Evolutionary conservation across 1,140 invertebrate genomes (phyloP).

Genomic region (Drosophila setifemur): DNA sequence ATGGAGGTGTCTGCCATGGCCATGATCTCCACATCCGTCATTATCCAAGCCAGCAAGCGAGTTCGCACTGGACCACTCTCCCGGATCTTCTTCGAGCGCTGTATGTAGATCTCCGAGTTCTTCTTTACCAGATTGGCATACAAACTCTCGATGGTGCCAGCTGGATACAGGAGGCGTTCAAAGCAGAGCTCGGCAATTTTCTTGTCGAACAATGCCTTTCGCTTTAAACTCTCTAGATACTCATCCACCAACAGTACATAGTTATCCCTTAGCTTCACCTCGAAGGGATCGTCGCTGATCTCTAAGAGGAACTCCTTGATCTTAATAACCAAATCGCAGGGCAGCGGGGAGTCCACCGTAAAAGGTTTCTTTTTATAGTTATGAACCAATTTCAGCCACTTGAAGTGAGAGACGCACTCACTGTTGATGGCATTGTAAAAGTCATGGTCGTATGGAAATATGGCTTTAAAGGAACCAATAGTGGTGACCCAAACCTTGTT

Average conservation of each 20-base stretch:
- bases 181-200: conserved; percentile 88
- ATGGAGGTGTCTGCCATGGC: conserved; percentile 93
- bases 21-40: conserved; percentile 91
- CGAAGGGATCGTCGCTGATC: conserved; percentile 98
- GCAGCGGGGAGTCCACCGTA: conserved; percentile 87
- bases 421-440: conserved; percentile 97
- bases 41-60: conserved; percentile 91
- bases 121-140: conserved; percentile 93
- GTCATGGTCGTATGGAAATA: conserved; percentile 96
- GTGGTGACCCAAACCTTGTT: conserved; percentile 89
- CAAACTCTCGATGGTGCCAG: conserved; percentile 92
- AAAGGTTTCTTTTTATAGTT: conserved; percentile 88
- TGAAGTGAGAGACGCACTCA: conserved; percentile 92
- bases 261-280: conserved; percentile 97
- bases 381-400: conserved; percentile 95
- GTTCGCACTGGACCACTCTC: conserved; percentile 88
- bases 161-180: conserved; percentile 91
- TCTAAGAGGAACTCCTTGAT: conserved; percentile 93
- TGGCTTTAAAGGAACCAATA: conserved; percentile 87
- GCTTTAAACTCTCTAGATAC: conserved; percentile 96
- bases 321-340: conserved; percentile 94
- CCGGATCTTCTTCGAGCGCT: conserved; percentile 92
- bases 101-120: conserved; percentile 97
- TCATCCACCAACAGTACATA: conserved; percentile 98
- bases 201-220: conserved; percentile 94